Conservation (phyloP, 2,797 vertebrate species). For the Trachurus trachurus region DNA sequence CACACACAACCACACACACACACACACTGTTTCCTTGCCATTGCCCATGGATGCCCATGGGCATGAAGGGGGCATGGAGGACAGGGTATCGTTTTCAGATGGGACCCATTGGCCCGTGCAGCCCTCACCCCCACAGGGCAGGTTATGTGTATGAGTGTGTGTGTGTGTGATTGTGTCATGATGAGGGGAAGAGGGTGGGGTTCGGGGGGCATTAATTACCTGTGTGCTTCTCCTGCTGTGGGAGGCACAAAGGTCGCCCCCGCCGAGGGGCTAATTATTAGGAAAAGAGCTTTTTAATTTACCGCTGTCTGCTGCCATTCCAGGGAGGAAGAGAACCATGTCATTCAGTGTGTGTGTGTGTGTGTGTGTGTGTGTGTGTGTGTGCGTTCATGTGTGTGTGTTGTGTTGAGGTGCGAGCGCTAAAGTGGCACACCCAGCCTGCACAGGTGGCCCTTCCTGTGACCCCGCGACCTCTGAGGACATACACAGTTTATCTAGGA, state of each 20-base stretch:
- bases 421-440: constrained; percentile 24
- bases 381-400: constrained; percentile 19
- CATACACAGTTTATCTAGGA: constrained; percentile 50
- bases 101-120: constrained; percentile 68
- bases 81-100: constrained; percentile 78
- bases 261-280: constrained; percentile 82
- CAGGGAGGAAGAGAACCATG: constrained; percentile 77
- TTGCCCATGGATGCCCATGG: constrained; percentile 67
- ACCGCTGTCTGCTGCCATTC: constrained; percentile 82
- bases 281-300: constrained; percentile 84
- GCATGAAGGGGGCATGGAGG: constrained; percentile 62
- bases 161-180: constrained; percentile 59
- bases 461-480: constrained; percentile 59
- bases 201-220: constrained; percentile 80
- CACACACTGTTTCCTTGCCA: constrained; percentile 60
- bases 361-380: constrained; percentile 36
- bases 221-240: constrained; percentile 76
- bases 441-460: constrained; percentile 68
- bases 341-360: constrained; percentile 58
- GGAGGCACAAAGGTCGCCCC: constrained; percentile 80
- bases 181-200: constrained; percentile 47
- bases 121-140: constrained; percentile 56
- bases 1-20: constrained; percentile 28
- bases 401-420: constrained; percentile 1
- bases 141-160: constrained; percentile 42